Evolutionary conservation across 1,140 invertebrate genomes (phyloP).

Genomic region (Drosophila repleta): DNA sequence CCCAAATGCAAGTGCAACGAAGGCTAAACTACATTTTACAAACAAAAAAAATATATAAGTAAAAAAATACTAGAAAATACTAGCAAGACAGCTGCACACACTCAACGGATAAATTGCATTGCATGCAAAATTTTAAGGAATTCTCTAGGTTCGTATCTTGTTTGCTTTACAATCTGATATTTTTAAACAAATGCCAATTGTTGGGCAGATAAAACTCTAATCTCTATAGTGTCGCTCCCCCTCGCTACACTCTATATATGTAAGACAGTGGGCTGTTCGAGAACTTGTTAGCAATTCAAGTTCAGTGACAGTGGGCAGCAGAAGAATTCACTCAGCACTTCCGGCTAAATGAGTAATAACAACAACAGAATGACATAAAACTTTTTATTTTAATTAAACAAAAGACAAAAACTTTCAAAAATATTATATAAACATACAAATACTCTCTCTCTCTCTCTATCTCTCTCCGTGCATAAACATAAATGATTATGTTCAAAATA

Average conservation of each 20-base stretch:
- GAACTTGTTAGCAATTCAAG: constrained; percentile 19
- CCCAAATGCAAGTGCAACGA: constrained; percentile 4
- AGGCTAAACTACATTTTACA: constrained; percentile 27
- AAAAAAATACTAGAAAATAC: not conserved
- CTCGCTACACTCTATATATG: not conserved
- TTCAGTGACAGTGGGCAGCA: constrained; percentile 28
- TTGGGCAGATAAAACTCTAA: constrained; percentile 2
- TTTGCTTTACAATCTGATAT: not conserved
- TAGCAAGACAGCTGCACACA: constrained; percentile 20
- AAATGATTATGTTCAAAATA: constrained; percentile 13
- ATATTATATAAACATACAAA: constrained; percentile 13
- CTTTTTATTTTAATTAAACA: constrained; percentile 5
- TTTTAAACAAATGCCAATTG: constrained; percentile 34
- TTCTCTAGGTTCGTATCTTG: constrained; percentile 22
- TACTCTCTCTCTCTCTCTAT: not conserved
- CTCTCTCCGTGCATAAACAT: not conserved
- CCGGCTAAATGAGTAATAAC: constrained; percentile 25
- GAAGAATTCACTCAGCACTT: constrained; percentile 27
- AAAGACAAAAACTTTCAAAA: not conserved
- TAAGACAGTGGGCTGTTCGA: constrained; percentile 9
- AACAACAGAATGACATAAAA: constrained; percentile 11
- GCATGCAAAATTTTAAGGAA: not conserved
- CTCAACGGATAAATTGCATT: constrained; percentile 8
- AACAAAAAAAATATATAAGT: not conserved
- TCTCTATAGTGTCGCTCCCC: not conserved